Conservation (phyloP, 2,113 vertebrate species). For the Phoxinus phoxinus region DNA sequence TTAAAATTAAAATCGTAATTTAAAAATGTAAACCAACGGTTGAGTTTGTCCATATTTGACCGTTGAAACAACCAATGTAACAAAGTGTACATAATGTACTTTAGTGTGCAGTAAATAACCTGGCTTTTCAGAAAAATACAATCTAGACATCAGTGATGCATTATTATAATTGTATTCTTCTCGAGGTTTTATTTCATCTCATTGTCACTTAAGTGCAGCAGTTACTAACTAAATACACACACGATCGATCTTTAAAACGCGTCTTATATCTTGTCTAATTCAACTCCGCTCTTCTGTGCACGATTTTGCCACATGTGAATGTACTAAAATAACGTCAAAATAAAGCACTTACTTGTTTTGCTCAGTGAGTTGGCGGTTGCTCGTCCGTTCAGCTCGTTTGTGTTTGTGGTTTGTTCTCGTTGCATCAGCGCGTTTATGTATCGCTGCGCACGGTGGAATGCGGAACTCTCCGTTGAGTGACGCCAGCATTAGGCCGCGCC, state of each 20-base stretch:
- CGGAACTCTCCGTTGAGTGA: slow-evolving; percentile 85
- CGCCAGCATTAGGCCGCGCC: slow-evolving; percentile 80
- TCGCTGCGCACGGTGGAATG: slow-evolving; percentile 87
- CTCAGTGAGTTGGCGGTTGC: not conserved
- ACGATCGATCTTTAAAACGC: not conserved
- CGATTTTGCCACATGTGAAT: not conserved
- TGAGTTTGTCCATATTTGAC: too few species aligned
- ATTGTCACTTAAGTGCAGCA: slow-evolving; percentile 4
- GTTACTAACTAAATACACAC: not conserved
- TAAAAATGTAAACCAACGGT: too few species aligned
- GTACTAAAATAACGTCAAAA: not conserved
- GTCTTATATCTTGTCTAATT: not conserved
- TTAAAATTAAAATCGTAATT: too few species aligned
- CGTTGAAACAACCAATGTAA: too few species aligned
- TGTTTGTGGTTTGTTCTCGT: slow-evolving; percentile 60
- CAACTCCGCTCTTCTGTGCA: not conserved
- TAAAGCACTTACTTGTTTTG: slow-evolving; percentile 36
- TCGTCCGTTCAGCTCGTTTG: slow-evolving; percentile 8
- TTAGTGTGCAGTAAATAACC: not conserved
- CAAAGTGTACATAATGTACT: slow-evolving; percentile 19
- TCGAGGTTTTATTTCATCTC: not conserved
- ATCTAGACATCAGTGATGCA: not conserved
- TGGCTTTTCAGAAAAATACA: not conserved
- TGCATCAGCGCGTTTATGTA: slow-evolving; percentile 94
- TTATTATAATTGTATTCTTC: too few species aligned